Conservation (phyloP, 2,888 invertebrate species). For the Ditylenchus weischeri region DNA sequence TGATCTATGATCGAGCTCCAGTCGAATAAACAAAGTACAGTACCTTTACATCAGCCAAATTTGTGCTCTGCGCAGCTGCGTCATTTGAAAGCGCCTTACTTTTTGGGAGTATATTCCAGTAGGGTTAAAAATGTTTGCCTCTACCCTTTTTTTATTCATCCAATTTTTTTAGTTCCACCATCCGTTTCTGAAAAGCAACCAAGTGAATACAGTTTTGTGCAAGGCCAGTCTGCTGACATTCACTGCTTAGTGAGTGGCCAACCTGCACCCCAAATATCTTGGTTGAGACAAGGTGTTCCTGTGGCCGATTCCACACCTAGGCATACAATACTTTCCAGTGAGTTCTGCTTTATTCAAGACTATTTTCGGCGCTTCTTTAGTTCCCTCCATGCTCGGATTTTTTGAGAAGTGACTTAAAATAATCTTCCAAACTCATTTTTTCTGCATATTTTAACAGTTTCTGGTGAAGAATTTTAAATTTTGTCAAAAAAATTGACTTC, state of each 20-base stretch:
- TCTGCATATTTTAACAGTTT: too few species aligned
- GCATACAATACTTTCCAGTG: conserved; percentile 1
- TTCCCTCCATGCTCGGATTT: too few species aligned
- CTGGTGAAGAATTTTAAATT: too few species aligned
- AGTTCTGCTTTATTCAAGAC: background rate
- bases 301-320: background rate
- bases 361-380: too few species aligned
- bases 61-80: too few species aligned
- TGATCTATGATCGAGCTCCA: too few species aligned
- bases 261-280: conserved; percentile 64
- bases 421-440: too few species aligned
- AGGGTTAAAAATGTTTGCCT: background rate
- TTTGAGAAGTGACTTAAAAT: too few species aligned
- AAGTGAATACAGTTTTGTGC: conserved; percentile 56
- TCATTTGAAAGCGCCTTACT: background rate
- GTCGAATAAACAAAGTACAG: too few species aligned
- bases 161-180: conserved; percentile 13
- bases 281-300: conserved; percentile 58
- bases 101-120: too few species aligned
- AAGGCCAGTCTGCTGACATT: conserved; percentile 65
- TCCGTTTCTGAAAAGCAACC: conserved; percentile 10
- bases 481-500: too few species aligned
- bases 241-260: conserved; percentile 64
- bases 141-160: background rate
- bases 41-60: too few species aligned